Conservation (phyloP, 2,797 vertebrate species). For the Nasua narica region DNA sequence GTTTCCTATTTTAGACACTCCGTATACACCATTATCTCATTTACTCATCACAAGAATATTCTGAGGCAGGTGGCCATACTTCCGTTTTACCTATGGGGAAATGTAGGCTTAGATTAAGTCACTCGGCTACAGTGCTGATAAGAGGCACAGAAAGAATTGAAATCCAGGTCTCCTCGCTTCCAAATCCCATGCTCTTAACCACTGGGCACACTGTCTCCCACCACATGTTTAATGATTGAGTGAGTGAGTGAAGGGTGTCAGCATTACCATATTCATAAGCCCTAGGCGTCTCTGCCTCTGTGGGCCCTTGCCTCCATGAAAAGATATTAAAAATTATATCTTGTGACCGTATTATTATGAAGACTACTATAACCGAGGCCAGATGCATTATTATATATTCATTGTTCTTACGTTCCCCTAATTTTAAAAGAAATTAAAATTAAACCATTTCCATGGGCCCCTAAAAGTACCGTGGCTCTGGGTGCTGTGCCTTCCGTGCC, state of each 20-base stretch:
- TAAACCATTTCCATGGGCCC: not conserved
- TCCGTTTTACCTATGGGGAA: not conserved
- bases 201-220: not conserved
- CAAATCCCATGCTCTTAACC: not conserved
- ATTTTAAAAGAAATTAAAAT: conserved; percentile 29
- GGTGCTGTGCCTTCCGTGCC: not conserved
- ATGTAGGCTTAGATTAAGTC: not conserved
- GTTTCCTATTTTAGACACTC: not conserved
- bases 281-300: not conserved
- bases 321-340: not conserved
- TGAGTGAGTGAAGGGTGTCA: not conserved
- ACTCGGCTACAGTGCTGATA: not conserved
- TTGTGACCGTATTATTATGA: not conserved
- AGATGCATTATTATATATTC: not conserved
- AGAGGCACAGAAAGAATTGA: not conserved
- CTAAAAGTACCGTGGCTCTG: not conserved
- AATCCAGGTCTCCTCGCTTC: not conserved
- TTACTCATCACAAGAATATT: not conserved
- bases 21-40: not conserved
- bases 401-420: not conserved
- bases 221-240: not conserved
- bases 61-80: not conserved
- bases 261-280: no score
- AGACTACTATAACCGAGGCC: not conserved
- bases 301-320: not conserved